Evolutionary conservation across 2,113 vertebrate species (phyloP).

Genomic region (Camelus dromedarius): DNA sequence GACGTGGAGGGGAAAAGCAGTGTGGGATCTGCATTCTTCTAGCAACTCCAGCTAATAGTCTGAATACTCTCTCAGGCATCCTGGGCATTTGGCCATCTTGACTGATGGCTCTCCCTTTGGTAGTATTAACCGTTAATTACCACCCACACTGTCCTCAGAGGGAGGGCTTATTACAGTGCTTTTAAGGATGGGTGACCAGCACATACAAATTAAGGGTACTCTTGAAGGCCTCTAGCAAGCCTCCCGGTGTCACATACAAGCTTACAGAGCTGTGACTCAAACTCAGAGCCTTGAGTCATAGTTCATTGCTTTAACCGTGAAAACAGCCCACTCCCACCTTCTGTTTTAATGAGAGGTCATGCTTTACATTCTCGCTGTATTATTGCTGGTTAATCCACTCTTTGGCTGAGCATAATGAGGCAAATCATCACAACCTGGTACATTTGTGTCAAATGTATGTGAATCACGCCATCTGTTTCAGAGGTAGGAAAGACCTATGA

Average conservation of each 20-base stretch:
- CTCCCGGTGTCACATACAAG: neutral
- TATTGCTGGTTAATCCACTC: neutral
- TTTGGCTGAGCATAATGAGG: neutral
- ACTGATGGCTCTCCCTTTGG: neutral
- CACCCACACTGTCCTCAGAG: neutral
- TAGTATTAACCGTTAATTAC: slow-evolving; percentile 23
- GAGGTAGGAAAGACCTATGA: slow-evolving; percentile 52
- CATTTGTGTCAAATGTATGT: slow-evolving; percentile 17
- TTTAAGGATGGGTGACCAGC: neutral
- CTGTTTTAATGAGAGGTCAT: slow-evolving; percentile 34
- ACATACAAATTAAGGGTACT: neutral
- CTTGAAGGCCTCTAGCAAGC: neutral
- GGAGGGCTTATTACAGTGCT: neutral
- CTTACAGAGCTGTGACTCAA: slow-evolving; percentile 27
- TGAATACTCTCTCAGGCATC: neutral
- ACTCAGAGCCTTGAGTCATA: neutral
- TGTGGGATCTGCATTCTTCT: neutral
- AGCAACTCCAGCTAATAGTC: neutral
- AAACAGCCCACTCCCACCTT: neutral
- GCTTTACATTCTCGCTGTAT: neutral
- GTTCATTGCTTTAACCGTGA: neutral
- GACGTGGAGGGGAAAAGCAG: neutral
- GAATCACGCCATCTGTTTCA: slow-evolving; percentile 61
- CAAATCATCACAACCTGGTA: slow-evolving; percentile 12
- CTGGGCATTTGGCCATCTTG: neutral